Base-by-base conservation (phyloP, 1,140 invertebrate genomes). In the Drosophila mayri region DNA sequence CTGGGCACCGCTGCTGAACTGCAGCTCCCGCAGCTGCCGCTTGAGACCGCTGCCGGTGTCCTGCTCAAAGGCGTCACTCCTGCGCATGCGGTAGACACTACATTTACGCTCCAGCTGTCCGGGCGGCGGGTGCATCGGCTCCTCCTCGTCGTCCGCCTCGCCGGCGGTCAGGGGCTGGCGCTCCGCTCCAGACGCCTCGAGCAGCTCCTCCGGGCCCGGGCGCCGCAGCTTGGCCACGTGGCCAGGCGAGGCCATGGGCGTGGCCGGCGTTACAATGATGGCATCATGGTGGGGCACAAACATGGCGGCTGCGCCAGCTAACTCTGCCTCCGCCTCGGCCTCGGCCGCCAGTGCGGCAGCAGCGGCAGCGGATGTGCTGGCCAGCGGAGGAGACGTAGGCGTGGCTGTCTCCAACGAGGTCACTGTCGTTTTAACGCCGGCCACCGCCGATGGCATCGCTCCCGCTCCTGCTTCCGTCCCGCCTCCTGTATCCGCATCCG, bases 211-310 rank as follows among this genome's bases (percentile, higher is more conserved):
- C 60, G 37, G 73, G 35, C 62, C 80, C 12, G 77, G 77, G 5
- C 74, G 82, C 8, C 81, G 74, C 59, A 81, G 70, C 59, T 91
- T 92, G 37, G 60, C 73, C 46, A 76, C 79, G 55, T 92, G 92
- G 8, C 91, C 91, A 30, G 92, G 92, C 66, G 92, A 93, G 70
- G 92, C 85, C 81, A 92, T 90, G 67, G 92, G 92, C 59, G 92
- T 93, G 81, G 92, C 92, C 61, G 92, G 92, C 70, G 92, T 93
- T 72, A 93, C 80, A 83, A 93, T 93, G 70, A 93, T 93, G 71
- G 90, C 64, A 83, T 93, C 92, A 75, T 90, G 91, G 50, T 79
- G 82, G 58, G 82, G 72, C 58, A 79, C 62, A 75, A 79, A 77
- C 64, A 92, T 81, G 57, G 70, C 66, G 46, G 67, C 64, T 49